Evolutionary conservation across 2,113 vertebrate species (phyloP), one percentile per base, ranked within the genome.

Genomic region (Sinocyclocheilus rhinocerous): DNA sequence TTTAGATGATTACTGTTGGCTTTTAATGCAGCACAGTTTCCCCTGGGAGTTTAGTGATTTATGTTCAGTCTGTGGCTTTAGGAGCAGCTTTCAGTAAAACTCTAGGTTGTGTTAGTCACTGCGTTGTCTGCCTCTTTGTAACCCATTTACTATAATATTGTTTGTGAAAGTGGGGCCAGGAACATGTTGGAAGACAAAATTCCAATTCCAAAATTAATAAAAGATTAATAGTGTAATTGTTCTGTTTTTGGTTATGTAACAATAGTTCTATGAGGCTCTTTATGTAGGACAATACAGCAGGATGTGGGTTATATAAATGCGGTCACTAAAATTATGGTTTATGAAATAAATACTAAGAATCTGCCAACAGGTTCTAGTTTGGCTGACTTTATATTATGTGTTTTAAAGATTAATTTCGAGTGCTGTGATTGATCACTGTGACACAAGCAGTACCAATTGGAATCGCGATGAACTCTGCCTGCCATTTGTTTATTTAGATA

Each of bases 91-190:
- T 81, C 48, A 85, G 61, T 79, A 73, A 20, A 52, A 78, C 88
- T 88, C 84, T 83, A 72, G 67, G 84, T 83, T 77, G 84, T 73
- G 29, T 48, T 52, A 57, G 15, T 61, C 55, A 42, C 79, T 70
- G 83, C 45, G 63, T 78, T 77, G 36, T 52, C 50, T 88, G 79
- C 29, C 76, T 45, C 48, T 83, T 87, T 29, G n/a, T 77, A 77
- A 76, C 36, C 80, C 59, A 83, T 79, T 86, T 89, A 83, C 72
- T 72, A 12, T 63, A 45, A 36, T 61, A 87, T 86, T 75, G 42
- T 79, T 88, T 61, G 36, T 42, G 67, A 67, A 67, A 80, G 22
- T 42, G 29, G 85, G 57, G 39, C 52, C 63, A 45, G 57, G 57
- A 70, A 48, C 86, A 59, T 48, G 65, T 70, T 87, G 33, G 79